phyloP scores from a whole-genome alignment of 2,888 invertebrate genomes.

The Plutella xylostella region DNA sequence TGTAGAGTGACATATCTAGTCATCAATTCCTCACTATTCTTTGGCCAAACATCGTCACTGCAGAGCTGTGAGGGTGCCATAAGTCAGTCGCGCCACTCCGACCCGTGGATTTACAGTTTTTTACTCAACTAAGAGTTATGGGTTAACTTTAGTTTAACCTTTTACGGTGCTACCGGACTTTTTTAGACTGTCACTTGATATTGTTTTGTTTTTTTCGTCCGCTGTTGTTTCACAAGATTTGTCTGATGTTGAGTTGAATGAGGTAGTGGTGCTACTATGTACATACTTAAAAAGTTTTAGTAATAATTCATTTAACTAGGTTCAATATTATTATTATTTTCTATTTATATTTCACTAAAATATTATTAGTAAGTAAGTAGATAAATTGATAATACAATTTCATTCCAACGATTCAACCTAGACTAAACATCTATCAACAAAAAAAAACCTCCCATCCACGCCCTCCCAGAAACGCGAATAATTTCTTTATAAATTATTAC shows the following conservation, averaged over 20 bases:
- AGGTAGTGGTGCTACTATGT: too few species aligned
- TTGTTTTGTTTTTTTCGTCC: neutral
- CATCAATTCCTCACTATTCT: neutral
- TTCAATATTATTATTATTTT: too few species aligned
- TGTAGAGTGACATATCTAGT: too few species aligned
- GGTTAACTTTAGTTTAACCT: constrained; percentile 16
- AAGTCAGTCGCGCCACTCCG: constrained; percentile 30
- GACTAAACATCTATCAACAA: neutral
- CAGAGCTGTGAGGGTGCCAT: constrained; percentile 21
- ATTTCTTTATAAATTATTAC: constrained; percentile 79
- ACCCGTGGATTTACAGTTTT: constrained; percentile 32
- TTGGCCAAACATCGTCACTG: constrained; percentile 1
- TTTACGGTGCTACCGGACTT: constrained; percentile 1
- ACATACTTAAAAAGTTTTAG: too few species aligned
- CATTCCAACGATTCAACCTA: too few species aligned
- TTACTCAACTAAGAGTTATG: constrained; percentile 35
- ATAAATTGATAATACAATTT: too few species aligned
- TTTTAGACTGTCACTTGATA: constrained; percentile 1
- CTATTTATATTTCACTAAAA: neutral
- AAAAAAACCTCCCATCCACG: constrained; percentile 12
- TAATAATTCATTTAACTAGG: too few species aligned
- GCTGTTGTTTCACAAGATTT: too few species aligned
- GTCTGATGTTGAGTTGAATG: too few species aligned
- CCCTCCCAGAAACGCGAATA: constrained; percentile 47
- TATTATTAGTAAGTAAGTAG: too few species aligned